Evolutionary conservation across 2,888 invertebrate species (phyloP).

Genomic region (Heliconius cydno): DNA sequence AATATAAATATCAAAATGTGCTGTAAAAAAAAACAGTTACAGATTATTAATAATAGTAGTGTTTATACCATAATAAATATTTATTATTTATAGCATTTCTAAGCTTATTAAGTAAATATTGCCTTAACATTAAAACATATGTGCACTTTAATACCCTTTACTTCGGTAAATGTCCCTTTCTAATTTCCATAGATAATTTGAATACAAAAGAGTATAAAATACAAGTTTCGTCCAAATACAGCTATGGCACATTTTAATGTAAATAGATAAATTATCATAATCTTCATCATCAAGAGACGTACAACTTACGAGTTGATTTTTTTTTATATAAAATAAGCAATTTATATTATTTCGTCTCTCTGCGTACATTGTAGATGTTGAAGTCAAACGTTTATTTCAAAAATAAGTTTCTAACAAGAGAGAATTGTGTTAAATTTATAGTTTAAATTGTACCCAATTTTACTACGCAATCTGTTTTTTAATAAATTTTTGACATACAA

Average conservation of each 20-base stretch:
- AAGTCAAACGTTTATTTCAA: no score
- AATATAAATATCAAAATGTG: no score
- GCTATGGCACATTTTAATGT: not conserved
- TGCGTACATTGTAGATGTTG: no score
- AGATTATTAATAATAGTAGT: not conserved
- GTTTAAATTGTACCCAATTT: no score
- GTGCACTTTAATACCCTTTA: constrained; percentile 60
- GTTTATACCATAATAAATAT: not conserved
- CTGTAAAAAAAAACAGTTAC: no score
- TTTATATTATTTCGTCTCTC: no score
- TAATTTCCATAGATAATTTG: constrained; percentile 26
- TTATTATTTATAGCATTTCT: not conserved
- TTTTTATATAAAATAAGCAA: no score
- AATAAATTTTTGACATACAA: no score
- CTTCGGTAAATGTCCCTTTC: constrained; percentile 54
- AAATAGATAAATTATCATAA: not conserved
- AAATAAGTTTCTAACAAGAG: no score
- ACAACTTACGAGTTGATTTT: not conserved
- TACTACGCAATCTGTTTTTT: no score
- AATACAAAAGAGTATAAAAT: constrained; percentile 70
- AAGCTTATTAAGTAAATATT: not conserved
- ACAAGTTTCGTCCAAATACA: constrained; percentile 38
- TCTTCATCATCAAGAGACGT: no score
- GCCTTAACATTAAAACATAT: not conserved
- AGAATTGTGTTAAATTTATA: no score